A percentile compares a stretch with the other conserved stretches of the same genome.
Conservation (phyloP, 2,113 vertebrate genomes). For the Crotalus tigris region DNA sequence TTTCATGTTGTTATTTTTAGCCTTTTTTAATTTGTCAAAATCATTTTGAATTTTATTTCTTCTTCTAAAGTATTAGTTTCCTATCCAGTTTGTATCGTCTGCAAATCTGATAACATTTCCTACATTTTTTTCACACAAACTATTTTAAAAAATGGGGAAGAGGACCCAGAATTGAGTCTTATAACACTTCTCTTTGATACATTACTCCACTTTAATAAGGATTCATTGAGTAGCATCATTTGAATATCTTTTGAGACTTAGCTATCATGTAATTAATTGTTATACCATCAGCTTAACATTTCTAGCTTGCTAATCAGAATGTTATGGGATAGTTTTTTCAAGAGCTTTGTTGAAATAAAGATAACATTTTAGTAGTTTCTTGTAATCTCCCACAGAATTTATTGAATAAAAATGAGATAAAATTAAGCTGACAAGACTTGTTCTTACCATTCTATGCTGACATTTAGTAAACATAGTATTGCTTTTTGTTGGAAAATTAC, state of each 20-base stretch:
- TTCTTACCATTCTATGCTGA: neutral
- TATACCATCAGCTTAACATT: neutral
- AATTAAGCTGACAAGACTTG: neutral
- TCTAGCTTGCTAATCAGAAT: neutral
- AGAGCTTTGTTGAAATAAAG: neutral
- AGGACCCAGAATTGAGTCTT: neutral
- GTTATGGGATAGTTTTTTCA: neutral
- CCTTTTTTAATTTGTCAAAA: neutral
- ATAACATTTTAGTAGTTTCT: neutral
- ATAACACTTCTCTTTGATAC: neutral
- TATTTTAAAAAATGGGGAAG: neutral
- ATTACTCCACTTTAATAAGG: neutral
- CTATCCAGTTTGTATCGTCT: neutral
- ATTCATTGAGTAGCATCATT: neutral
- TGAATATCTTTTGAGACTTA: neutral
- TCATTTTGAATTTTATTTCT: neutral
- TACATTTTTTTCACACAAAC: neutral
- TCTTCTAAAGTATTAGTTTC: neutral
- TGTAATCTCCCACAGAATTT: neutral
- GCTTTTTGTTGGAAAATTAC: neutral
- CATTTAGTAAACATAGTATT: neutral
- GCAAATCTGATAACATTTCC: neutral
- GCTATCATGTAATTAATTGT: neutral
- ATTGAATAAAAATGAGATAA: neutral
- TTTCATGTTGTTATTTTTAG: neutral